Percentiles rank a stretch among this genome's conserved stretches.
phyloP scores from a whole-genome alignment of 2,888 invertebrate genomes.

The Agrotis segetum region DNA sequence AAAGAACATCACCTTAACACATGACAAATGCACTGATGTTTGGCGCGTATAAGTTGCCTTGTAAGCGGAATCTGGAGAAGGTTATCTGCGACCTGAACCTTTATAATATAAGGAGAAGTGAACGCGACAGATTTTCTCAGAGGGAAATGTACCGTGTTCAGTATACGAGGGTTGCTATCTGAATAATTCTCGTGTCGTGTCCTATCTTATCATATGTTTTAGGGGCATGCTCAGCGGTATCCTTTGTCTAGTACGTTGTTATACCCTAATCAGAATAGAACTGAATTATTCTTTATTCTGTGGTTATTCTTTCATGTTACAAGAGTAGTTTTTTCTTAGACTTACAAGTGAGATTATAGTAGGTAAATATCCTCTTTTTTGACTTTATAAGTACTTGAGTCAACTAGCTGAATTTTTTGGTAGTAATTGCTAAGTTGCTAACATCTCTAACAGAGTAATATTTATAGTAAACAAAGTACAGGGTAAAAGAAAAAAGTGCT shows the following conservation, averaged over 20 bases:
- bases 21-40: no score
- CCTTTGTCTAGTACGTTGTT: constrained; percentile 26
- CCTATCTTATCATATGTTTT: constrained; percentile 32
- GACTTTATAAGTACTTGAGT: neutral
- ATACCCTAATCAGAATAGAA: constrained; percentile 20
- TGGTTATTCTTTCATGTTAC: neutral
- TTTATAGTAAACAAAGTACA: no score
- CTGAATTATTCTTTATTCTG: constrained; percentile 2
- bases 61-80: no score
- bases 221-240: constrained; percentile 13
- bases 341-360: neutral
- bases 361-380: neutral
- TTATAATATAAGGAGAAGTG: constrained; percentile 20
- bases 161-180: constrained; percentile 25
- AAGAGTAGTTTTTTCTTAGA: neutral
- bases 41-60: no score
- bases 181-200: constrained; percentile 34
- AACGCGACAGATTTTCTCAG: constrained; percentile 42
- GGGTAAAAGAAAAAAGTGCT: no score
- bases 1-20: no score
- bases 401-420: neutral
- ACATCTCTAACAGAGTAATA: neutral
- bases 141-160: constrained; percentile 20
- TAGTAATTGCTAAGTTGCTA: neutral
- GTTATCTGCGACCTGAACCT: constrained; percentile 15